phyloP scores from a whole-genome alignment of 92 coral and sea anemone species.

The Ricordea florida region DNA sequence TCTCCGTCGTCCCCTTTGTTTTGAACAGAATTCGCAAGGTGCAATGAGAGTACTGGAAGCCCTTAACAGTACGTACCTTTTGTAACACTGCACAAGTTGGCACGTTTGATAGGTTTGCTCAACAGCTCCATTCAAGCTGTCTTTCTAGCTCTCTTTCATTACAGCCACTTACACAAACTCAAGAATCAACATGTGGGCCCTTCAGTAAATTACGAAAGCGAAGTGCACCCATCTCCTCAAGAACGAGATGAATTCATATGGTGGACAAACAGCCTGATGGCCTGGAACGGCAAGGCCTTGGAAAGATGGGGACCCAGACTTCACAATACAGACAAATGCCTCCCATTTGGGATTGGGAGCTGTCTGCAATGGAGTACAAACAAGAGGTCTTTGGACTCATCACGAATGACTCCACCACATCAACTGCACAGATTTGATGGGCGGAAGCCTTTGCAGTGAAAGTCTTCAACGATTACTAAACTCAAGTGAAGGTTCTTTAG shows the following conservation, averaged over 20 bases:
- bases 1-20: no score
- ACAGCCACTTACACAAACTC: constrained; percentile 11
- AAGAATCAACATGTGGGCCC: constrained; percentile 10
- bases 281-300: constrained; percentile 20
- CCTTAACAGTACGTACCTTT: constrained; percentile 1
- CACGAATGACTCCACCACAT: not conserved
- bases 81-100: constrained; percentile 14
- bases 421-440: not conserved
- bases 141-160: constrained; percentile 50
- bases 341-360: not conserved
- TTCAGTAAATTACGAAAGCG: constrained; percentile 19
- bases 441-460: no score
- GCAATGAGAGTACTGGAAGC: constrained; percentile 35
- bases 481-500: no score
- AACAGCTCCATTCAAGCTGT: constrained; percentile 35
- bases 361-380: not conserved
- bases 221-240: no score
- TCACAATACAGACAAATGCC: not conserved
- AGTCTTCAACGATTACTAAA: no score
- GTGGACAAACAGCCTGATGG: constrained; percentile 3
- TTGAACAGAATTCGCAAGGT: constrained; percentile 42
- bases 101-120: constrained; percentile 35
- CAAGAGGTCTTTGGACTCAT: not conserved
- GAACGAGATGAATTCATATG: not conserved
- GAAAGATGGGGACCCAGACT: not conserved